These are phyloP conservation scores for Cardiocondyla obscurior DNA, from an alignment of 1,140 invertebrate genomes.

Conservation along the genomic window DNA sequence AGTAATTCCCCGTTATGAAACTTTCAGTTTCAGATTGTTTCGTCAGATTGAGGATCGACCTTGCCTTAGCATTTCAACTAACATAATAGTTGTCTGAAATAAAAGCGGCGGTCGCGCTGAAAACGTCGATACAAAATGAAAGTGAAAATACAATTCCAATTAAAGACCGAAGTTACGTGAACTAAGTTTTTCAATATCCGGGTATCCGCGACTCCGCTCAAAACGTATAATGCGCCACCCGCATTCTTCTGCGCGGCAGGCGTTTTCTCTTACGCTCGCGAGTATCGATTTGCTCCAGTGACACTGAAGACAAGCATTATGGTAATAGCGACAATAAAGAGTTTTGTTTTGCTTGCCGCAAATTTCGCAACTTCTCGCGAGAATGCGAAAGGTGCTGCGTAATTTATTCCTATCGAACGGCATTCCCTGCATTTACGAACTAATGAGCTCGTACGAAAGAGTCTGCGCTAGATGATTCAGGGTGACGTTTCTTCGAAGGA, in stretches of 20 bases:
- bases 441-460: neutral
- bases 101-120: neutral
- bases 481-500: constrained; percentile 4
- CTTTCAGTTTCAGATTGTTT: neutral
- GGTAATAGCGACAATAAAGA: constrained; percentile 51
- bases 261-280: constrained; percentile 26
- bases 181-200: constrained; percentile 51
- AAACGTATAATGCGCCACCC: constrained; percentile 4
- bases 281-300: constrained; percentile 64
- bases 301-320: constrained; percentile 51
- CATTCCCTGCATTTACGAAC: neutral
- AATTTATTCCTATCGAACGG: constrained; percentile 55
- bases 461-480: neutral
- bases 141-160: constrained; percentile 36
- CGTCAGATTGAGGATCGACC: neutral
- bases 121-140: constrained; percentile 31
- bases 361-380: constrained; percentile 16
- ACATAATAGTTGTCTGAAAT: neutral
- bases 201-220: constrained; percentile 21
- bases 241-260: neutral
- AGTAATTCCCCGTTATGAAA: neutral
- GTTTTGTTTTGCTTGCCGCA: constrained; percentile 25
- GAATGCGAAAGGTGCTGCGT: constrained; percentile 44
- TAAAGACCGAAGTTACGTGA: constrained; percentile 33
- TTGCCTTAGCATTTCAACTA: constrained; percentile 13